Percentiles rank a stretch among this genome's conserved stretches.
These are phyloP conservation scores for Notodonta dromedarius DNA, from an alignment of 2,888 invertebrate species.

Conservation along the genomic window DNA sequence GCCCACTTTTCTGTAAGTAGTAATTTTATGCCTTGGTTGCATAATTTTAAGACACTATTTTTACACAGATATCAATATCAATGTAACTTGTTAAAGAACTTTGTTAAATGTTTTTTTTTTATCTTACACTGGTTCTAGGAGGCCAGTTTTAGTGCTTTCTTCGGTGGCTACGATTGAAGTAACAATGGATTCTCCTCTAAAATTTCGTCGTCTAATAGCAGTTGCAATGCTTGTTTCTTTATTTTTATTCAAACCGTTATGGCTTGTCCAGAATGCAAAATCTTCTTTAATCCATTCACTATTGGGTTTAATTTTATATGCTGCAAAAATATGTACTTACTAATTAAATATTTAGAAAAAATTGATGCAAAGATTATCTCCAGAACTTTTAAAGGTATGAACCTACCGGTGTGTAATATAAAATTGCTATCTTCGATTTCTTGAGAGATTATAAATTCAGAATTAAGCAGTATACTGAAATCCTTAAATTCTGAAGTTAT, in stretches of 20 bases:
- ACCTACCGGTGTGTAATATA: slow-evolving; percentile 51
- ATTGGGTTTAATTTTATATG: slow-evolving; percentile 53
- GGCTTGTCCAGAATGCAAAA: slow-evolving; percentile 57
- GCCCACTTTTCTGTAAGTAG: no score
- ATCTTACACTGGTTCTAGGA: slow-evolving; percentile 48
- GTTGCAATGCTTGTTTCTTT: slow-evolving; percentile 31
- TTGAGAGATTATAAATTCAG: slow-evolving; percentile 56
- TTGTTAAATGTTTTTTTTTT: no score
- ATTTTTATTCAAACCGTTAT: slow-evolving; percentile 45
- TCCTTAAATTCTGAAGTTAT: slow-evolving; percentile 35
- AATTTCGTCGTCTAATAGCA: slow-evolving; percentile 56
- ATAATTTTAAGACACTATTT: no score
- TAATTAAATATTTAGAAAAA: background rate
- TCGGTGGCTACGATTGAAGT: slow-evolving; percentile 43
- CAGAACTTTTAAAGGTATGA: background rate
- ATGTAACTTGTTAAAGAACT: no score
- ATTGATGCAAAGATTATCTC: background rate
- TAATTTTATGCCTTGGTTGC: no score
- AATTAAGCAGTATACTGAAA: slow-evolving; percentile 53
- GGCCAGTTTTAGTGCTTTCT: slow-evolving; percentile 49
- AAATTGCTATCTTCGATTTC: slow-evolving; percentile 26
- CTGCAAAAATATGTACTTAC: slow-evolving; percentile 38
- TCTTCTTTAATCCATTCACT: slow-evolving; percentile 50
- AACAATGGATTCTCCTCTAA: slow-evolving; percentile 41
- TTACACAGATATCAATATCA: no score